Percentiles rank a stretch among this genome's conserved stretches.
phyloP scores from a whole-genome alignment of 2,797 vertebrate genomes.

The Balearica regulorum region DNA sequence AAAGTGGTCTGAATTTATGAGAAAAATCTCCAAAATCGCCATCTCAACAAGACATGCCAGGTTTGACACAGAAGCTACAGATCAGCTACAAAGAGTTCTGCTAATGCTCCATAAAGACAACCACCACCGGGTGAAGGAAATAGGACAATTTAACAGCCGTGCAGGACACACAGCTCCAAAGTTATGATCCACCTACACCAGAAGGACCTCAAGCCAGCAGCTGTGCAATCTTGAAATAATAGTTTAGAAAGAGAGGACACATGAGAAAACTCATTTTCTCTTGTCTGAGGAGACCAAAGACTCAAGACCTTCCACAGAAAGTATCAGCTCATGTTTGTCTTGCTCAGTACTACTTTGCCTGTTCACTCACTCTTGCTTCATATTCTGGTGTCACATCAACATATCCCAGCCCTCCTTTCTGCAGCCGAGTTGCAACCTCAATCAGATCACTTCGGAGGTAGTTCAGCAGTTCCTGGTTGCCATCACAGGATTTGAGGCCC shows the following conservation, averaged over 20 bases:
- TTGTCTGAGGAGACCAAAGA: neutral
- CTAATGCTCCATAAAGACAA: neutral
- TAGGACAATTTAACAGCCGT: neutral
- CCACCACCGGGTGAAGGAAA: neutral
- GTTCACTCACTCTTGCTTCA: conserved; percentile 80
- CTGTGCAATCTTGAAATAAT: neutral
- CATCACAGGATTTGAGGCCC: conserved; percentile 88
- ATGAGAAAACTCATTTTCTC: neutral
- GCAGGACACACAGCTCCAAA: neutral
- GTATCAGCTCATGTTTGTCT: neutral
- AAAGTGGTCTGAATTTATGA: neutral
- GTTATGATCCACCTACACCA: neutral
- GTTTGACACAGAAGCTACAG: neutral
- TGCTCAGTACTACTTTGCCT: neutral
- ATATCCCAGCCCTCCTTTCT: conserved; percentile 95
- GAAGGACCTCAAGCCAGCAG: neutral
- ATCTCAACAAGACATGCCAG: neutral
- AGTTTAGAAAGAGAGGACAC: neutral
- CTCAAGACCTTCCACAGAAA: neutral
- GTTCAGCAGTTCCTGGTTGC: conserved; percentile 87
- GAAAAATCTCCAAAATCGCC: neutral
- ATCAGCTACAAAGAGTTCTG: neutral
- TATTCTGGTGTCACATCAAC: conserved; percentile 84
- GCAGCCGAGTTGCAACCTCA: conserved; percentile 90
- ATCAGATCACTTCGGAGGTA: conserved; percentile 91